These are phyloP conservation scores for Eubasilissa splendida DNA, from an alignment of 2,888 invertebrate genomes.

Conservation along the genomic window DNA sequence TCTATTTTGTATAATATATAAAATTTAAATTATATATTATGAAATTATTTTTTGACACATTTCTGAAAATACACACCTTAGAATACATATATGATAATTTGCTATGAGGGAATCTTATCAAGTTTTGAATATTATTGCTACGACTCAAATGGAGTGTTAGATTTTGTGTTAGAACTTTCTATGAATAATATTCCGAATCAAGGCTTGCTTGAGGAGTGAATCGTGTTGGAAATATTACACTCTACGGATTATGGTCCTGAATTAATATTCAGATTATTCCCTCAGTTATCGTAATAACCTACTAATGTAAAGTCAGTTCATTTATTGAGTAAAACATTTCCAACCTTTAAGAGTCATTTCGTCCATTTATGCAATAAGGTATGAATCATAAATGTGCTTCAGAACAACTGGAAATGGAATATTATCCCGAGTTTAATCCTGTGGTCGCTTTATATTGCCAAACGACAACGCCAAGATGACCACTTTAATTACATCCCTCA, in stretches of 20 bases:
- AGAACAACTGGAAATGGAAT: neutral
- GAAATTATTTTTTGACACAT: no score
- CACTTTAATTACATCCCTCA: constrained; percentile 14
- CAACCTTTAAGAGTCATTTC: neutral
- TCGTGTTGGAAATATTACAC: neutral
- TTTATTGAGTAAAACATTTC: neutral
- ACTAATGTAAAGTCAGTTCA: constrained; percentile 9
- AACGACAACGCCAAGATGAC: constrained; percentile 15
- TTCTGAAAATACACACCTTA: no score
- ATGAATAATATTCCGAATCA: no score
- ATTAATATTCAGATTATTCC: constrained; percentile 3
- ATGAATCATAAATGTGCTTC: neutral
- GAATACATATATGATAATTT: no score
- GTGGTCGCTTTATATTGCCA: neutral
- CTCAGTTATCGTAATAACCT: neutral
- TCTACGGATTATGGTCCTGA: neutral
- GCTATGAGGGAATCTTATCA: no score
- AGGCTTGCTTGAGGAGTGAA: neutral
- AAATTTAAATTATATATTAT: no score
- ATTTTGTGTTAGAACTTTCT: no score
- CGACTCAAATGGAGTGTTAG: no score
- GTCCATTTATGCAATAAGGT: neutral
- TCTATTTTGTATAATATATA: no score
- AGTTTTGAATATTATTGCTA: no score
- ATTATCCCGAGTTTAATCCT: constrained; percentile 5